Base-by-base conservation (phyloP, 2,113 vertebrate genomes). In the Columba janthina region DNA sequence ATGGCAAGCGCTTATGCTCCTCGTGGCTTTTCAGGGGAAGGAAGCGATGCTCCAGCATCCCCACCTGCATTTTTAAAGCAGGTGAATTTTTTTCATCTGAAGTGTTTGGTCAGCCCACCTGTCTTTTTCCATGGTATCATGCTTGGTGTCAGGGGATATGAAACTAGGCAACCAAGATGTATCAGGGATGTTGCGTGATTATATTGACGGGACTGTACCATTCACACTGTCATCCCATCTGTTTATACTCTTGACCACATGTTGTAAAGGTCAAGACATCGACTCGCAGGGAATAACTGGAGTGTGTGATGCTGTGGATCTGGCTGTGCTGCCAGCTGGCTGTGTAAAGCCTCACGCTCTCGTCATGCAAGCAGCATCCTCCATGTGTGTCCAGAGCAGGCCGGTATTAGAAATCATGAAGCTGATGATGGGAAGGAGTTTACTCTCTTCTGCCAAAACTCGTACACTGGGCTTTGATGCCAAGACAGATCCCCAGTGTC, bases 291-390 rank as follows among this genome's bases (percentile, higher is more conserved):
- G 95, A 89, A 72, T 90, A 94, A 94, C 86, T 56, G 74, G 69
- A 89, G 96, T 91, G 94, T 94, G 93, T 60, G 94, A 93, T 91
- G 93, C 94, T 95, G 94, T 6, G 17, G 89, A 58, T 96, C 93
- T 90, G 86, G 66, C 94, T 93, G 93, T 87, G 94, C 80, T 93
- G 96, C 96, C 96, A 97, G 95, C 95, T 97, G 96, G 95, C 96
- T 92, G 38, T 22, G 34, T 51, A 5, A 42, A 94, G 89, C 83
- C 88, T 92, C 1, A 2, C 2, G 53, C 44, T 22, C 80, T 85
- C 51, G 0, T 72, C 61, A 5, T 90, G 92, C 29, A 28, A 94
- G 50, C 78, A 28, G 78, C 5, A 1, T 84, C 69, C 61, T 95
- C 90, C 92, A 90, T 1, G 42, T 95, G 88, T 81, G 69, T 92